These are phyloP conservation scores for Dendrolimus pini DNA, from an alignment of 2,888 invertebrate species.

Conservation along the genomic window DNA sequence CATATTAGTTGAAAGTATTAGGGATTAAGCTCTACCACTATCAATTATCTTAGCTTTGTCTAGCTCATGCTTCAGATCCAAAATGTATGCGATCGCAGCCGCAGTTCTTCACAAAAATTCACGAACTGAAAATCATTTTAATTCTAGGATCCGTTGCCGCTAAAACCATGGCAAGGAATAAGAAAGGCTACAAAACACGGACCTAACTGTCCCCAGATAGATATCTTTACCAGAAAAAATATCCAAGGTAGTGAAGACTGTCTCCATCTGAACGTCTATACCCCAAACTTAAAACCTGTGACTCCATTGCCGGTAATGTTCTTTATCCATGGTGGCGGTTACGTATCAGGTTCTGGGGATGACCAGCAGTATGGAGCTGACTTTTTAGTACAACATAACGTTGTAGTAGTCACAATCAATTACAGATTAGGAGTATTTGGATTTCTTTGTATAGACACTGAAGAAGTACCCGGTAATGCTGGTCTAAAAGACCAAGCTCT, in stretches of 20 bases:
- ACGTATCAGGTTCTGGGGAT: constrained; percentile 34
- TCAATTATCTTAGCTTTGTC: too few relatives aligned
- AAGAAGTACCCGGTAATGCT: constrained; percentile 42
- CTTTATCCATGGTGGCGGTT: constrained; percentile 43
- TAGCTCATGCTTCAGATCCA: too few relatives aligned
- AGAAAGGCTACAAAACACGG: constrained; percentile 32
- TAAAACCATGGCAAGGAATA: constrained; percentile 33
- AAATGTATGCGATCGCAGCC: too few relatives aligned
- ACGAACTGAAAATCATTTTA: not conserved
- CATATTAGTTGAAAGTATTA: too few relatives aligned
- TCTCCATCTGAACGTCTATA: constrained; percentile 40
- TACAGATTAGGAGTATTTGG: constrained; percentile 37
- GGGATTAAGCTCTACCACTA: too few relatives aligned
- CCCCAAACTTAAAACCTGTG: constrained; percentile 22
- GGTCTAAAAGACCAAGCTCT: constrained; percentile 40
- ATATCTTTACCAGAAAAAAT: constrained; percentile 20
- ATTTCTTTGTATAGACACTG: constrained; percentile 31
- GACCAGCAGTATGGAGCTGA: constrained; percentile 35
- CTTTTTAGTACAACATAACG: constrained; percentile 32
- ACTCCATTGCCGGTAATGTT: constrained; percentile 37
- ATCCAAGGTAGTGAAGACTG: constrained; percentile 39
- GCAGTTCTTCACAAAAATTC: too few relatives aligned
- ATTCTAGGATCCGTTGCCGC: constrained; percentile 36
- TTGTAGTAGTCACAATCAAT: constrained; percentile 41
- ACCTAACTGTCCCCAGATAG: constrained; percentile 29